phyloP scores from a whole-genome alignment of 2,888 invertebrate genomes.

The Brenthis hecate region DNA sequence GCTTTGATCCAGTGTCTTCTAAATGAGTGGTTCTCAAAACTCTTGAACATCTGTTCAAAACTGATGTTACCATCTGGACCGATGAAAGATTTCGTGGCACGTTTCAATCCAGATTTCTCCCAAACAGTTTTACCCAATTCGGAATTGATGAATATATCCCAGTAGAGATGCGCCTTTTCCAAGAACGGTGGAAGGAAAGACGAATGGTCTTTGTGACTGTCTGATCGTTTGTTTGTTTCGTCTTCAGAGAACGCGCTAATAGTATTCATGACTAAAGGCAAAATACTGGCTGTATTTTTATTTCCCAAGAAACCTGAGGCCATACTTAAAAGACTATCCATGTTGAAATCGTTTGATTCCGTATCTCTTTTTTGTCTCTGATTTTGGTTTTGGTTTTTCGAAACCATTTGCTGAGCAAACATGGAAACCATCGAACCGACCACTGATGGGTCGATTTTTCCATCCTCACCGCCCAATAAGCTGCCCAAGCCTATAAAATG shows the following conservation, averaged over 20 bases:
- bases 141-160: conserved; percentile 90
- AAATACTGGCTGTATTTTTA: conserved; percentile 68
- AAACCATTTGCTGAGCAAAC: conserved; percentile 68
- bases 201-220: conserved; percentile 86
- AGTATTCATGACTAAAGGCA: conserved; percentile 87
- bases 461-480: conserved; percentile 81
- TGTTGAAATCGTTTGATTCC: conserved; percentile 69
- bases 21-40: conserved; percentile 90
- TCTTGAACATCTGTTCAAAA: conserved; percentile 87
- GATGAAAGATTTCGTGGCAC: conserved; percentile 85
- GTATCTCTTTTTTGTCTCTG: conserved; percentile 55
- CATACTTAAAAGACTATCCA: conserved; percentile 78
- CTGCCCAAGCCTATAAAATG: conserved; percentile 71
- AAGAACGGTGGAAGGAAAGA: conserved; percentile 86
- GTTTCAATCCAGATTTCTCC: conserved; percentile 87
- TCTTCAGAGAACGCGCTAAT: conserved; percentile 84
- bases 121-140: conserved; percentile 89
- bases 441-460: conserved; percentile 82
- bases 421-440: conserved; percentile 73
- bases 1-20: conserved; percentile 91
- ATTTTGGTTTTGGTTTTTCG: conserved; percentile 46
- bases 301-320: conserved; percentile 81
- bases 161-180: conserved; percentile 85
- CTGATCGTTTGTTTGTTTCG: conserved; percentile 82
- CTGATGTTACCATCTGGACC: conserved; percentile 87